phyloP scores from a whole-genome alignment of 2,113 vertebrate species.

The Myodes glareolus region DNA sequence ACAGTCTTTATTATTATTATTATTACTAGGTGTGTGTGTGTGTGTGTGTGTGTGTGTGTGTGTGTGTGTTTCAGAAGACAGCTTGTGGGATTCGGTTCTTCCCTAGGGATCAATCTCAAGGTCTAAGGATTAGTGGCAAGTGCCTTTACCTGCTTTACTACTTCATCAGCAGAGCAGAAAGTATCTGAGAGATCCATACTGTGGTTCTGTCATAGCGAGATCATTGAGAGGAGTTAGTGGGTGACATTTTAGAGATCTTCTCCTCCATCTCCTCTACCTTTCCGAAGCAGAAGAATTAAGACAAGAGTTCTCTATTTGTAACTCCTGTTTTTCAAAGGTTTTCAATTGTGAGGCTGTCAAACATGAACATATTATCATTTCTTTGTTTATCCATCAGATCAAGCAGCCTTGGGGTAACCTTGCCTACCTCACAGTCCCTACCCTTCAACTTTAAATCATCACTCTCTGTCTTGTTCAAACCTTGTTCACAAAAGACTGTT shows the following conservation, averaged over 20 bases:
- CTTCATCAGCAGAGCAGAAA: background rate
- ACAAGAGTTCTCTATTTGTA: background rate
- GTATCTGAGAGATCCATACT: background rate
- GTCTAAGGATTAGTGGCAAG: background rate
- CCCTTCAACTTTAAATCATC: background rate
- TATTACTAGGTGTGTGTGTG: background rate
- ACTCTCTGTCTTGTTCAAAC: background rate
- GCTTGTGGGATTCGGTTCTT: background rate
- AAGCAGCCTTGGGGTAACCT: background rate
- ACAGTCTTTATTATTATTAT: background rate
- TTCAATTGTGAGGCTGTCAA: background rate
- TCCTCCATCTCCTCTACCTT: background rate
- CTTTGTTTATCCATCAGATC: background rate
- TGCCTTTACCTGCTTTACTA: background rate
- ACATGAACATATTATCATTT: background rate
- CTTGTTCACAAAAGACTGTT: background rate
- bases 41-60: background rate
- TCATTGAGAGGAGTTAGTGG: background rate
- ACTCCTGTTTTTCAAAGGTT: background rate
- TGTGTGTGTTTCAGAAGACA: background rate
- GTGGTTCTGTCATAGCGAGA: background rate
- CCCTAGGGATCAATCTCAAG: background rate
- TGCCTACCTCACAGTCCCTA: background rate
- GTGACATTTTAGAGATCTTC: background rate
- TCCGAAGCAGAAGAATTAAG: background rate